Evolutionary conservation across 2,797 vertebrate genomes (phyloP).

Genomic region (Xenops minutus): DNA sequence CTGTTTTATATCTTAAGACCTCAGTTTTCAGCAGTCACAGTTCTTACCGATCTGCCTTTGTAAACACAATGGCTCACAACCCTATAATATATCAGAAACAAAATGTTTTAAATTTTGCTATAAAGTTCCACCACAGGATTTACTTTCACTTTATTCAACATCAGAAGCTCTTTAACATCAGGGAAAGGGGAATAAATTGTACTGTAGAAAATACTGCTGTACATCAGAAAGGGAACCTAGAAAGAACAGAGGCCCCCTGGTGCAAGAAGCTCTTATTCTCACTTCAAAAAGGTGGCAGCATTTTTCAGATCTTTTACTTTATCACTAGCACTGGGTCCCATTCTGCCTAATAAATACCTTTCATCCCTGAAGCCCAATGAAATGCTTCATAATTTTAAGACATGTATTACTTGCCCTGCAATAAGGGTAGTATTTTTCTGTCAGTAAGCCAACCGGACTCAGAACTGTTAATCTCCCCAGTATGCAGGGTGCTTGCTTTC

Average conservation of each 20-base stretch:
- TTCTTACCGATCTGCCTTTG: not conserved
- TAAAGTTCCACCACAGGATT: conserved; percentile 40
- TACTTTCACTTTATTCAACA: conserved; percentile 43
- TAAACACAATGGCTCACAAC: conserved; percentile 22
- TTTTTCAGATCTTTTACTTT: conserved; percentile 51
- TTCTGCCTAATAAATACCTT: conserved; percentile 56
- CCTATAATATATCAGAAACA: conserved; percentile 44
- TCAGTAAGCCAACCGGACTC: not conserved
- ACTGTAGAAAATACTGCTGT: conserved; percentile 29
- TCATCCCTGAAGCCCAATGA: conserved; percentile 30
- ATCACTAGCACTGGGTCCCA: not conserved
- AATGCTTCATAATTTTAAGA: conserved; percentile 55
- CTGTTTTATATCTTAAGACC: conserved; percentile 8
- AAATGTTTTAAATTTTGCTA: conserved; percentile 29
- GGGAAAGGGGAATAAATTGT: conserved; percentile 26
- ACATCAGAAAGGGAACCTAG: conserved; percentile 45
- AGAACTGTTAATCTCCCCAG: conserved; percentile 21
- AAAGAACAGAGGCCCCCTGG: conserved; percentile 35
- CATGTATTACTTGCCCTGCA: not conserved
- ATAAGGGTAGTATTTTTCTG: not conserved
- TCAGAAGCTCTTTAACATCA: conserved; percentile 32
- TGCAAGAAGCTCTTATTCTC: conserved; percentile 25
- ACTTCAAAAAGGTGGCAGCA: conserved; percentile 34
- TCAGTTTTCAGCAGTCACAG: not conserved
- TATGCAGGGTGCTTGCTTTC: conserved; percentile 30